These are phyloP conservation scores for Neoseiulus cucumeris DNA, from an alignment of 1,140 invertebrate genomes.

Conservation along the genomic window DNA sequence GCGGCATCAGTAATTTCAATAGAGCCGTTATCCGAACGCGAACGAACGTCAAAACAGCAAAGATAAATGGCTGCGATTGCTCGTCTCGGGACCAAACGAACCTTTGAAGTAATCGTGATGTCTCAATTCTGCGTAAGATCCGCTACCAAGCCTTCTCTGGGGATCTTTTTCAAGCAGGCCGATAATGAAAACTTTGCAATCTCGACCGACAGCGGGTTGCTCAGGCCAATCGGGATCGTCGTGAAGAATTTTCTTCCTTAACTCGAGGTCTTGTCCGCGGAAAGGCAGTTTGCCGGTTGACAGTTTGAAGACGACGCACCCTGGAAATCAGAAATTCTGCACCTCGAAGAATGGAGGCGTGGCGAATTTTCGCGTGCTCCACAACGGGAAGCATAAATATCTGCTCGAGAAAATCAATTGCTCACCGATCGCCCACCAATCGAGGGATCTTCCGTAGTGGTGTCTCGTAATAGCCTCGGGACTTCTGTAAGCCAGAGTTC, in stretches of 20 bases:
- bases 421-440: constrained; percentile 3
- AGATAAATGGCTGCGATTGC: too few relatives aligned
- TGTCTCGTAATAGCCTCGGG: neutral
- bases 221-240: neutral
- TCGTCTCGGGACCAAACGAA: too few relatives aligned
- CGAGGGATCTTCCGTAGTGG: neutral
- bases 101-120: neutral
- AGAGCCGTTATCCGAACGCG: too few relatives aligned
- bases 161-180: neutral
- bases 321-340: neutral
- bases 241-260: neutral
- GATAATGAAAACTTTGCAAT: neutral
- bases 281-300: neutral
- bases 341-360: too few relatives aligned
- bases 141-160: neutral
- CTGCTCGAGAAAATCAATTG: too few relatives aligned
- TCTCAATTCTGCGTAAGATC: neutral
- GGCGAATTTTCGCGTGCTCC: too few relatives aligned
- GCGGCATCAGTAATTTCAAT: too few relatives aligned
- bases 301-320: neutral
- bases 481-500: neutral
- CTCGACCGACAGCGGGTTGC: neutral
- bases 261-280: neutral
- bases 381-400: too few relatives aligned
- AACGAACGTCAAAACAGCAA: too few relatives aligned